Evolutionary conservation across 2,888 invertebrate species (phyloP).

Genomic region (Spisula subtruncata): DNA sequence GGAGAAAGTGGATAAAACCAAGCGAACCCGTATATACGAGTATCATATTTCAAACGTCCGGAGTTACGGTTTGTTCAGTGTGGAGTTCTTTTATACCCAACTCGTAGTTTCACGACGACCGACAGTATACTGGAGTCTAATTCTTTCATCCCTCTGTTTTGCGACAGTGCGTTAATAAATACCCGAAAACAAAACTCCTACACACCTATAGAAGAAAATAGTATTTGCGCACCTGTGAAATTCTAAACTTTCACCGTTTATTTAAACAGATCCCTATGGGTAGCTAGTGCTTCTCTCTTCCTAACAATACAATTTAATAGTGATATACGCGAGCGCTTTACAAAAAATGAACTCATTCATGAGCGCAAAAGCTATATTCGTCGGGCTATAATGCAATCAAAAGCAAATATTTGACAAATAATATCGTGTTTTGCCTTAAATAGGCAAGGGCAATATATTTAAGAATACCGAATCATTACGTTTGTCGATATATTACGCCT

Average conservation of each 20-base stretch:
- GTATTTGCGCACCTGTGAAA: constrained; percentile 72
- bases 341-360: constrained; percentile 33
- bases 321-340: constrained; percentile 40
- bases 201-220: constrained; percentile 59
- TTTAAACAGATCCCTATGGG: constrained; percentile 63
- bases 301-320: constrained; percentile 29
- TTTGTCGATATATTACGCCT: constrained; percentile 20
- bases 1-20: constrained; percentile 41
- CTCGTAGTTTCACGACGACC: constrained; percentile 15
- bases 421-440: constrained; percentile 62
- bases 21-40: constrained; percentile 46
- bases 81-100: constrained; percentile 32
- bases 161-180: constrained; percentile 52
- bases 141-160: constrained; percentile 40
- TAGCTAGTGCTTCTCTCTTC: constrained; percentile 33
- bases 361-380: constrained; percentile 26
- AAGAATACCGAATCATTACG: background rate
- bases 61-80: constrained; percentile 11
- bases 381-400: constrained; percentile 61
- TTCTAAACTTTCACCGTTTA: constrained; percentile 63
- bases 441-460: constrained; percentile 30
- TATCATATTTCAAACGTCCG: constrained; percentile 61
- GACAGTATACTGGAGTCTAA: constrained; percentile 29
- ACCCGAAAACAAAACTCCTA: constrained; percentile 48
- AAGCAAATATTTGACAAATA: constrained; percentile 70